Evolutionary conservation across 2,888 invertebrate species (phyloP).

Genomic region (Ichneumoninae sp.): DNA sequence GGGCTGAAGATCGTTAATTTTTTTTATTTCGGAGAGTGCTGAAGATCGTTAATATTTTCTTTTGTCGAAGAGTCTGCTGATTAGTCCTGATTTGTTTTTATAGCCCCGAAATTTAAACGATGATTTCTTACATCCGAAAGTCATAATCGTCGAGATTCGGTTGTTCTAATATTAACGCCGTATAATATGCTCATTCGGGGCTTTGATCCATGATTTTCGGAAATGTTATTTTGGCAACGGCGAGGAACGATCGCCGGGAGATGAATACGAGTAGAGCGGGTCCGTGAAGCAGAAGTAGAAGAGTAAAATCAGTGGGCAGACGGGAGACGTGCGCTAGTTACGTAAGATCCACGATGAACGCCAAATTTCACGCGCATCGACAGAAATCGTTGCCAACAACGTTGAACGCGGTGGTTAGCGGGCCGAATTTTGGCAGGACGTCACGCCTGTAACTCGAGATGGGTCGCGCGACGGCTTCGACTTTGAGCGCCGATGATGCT

Average conservation of each 20-base stretch:
- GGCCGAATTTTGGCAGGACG: slow-evolving; percentile 63
- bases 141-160: background rate
- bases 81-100: background rate
- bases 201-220: slow-evolving; percentile 59
- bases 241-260: slow-evolving; percentile 28
- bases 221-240: slow-evolving; percentile 64
- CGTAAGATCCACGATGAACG: slow-evolving; percentile 75
- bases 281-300: slow-evolving; percentile 42
- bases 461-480: slow-evolving; percentile 72
- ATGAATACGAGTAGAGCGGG: slow-evolving; percentile 38
- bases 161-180: slow-evolving; percentile 7
- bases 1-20: background rate
- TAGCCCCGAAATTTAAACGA: background rate
- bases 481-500: slow-evolving; percentile 25
- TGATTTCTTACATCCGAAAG: background rate
- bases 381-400: slow-evolving; percentile 82
- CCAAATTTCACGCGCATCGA: slow-evolving; percentile 82
- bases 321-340: slow-evolving; percentile 67
- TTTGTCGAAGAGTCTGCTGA: background rate
- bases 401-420: slow-evolving; percentile 65
- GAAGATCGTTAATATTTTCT: background rate
- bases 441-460: slow-evolving; percentile 69
- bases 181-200: background rate
- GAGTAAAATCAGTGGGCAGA: slow-evolving; percentile 25
- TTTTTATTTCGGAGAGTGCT: background rate